These are phyloP conservation scores for Tigriopus californicus DNA, from an alignment of 2,888 invertebrate species.

Conservation along the genomic window DNA sequence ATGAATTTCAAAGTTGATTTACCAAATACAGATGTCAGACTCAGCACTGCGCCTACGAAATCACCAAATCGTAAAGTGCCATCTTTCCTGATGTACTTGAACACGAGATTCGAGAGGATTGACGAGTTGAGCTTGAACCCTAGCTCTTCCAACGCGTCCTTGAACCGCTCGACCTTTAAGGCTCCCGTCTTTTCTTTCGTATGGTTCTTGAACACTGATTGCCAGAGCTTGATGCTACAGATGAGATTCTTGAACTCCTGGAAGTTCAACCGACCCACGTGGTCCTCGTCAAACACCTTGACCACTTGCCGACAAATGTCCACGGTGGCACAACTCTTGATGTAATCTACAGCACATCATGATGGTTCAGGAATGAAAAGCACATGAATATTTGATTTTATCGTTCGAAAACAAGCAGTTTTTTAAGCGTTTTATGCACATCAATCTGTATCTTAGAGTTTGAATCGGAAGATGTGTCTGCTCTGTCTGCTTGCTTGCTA, in stretches of 20 bases:
- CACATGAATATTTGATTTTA: too few species aligned
- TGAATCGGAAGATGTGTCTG: too few species aligned
- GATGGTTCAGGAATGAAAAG: neutral
- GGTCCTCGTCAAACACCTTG: constrained; percentile 47
- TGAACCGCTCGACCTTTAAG: constrained; percentile 51
- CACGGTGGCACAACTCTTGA: constrained; percentile 77
- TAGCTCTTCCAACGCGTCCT: constrained; percentile 21
- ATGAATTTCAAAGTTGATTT: constrained; percentile 26
- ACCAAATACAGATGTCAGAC: constrained; percentile 73
- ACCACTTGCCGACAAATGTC: constrained; percentile 81
- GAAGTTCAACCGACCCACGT: constrained; percentile 60
- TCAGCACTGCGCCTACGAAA: constrained; percentile 72
- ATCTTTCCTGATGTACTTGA: constrained; percentile 78
- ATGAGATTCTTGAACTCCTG: constrained; percentile 74
- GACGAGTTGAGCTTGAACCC: constrained; percentile 68
- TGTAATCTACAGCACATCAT: constrained; percentile 46
- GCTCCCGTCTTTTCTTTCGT: constrained; percentile 79
- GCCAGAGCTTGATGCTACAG: constrained; percentile 78
- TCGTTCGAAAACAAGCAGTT: too few species aligned
- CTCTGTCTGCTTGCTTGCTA: too few species aligned
- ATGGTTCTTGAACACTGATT: constrained; percentile 69
- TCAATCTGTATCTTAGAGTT: too few species aligned
- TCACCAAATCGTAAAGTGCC: constrained; percentile 78
- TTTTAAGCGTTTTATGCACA: too few species aligned
- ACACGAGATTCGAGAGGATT: constrained; percentile 56